Evolutionary conservation across 2,888 invertebrate genomes (phyloP).

Genomic region (Acanthacorydalis orientalis): DNA sequence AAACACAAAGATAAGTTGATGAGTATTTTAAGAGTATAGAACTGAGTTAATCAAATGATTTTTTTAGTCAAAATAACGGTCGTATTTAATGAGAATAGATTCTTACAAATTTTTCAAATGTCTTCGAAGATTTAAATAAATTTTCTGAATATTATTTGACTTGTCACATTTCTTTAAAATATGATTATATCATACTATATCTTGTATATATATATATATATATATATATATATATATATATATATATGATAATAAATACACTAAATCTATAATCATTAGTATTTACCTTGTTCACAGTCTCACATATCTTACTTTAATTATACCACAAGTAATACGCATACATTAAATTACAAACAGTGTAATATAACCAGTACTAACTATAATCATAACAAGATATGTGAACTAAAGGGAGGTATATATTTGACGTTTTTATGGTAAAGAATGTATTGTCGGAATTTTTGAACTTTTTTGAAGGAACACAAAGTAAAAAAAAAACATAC

Average conservation of each 20-base stretch:
- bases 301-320: no score
- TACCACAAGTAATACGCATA: not conserved
- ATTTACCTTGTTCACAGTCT: no score
- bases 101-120: no score
- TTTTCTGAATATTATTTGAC: no score
- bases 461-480: not conserved
- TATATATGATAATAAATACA: not conserved
- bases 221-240: not conserved
- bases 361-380: not conserved
- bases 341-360: not conserved
- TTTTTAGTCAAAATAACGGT: no score
- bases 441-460: conserved; percentile 6
- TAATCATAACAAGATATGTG: not conserved
- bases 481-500: not conserved
- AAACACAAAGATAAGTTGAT: no score
- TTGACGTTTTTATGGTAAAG: conserved; percentile 6
- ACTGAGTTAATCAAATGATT: no score
- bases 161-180: no score
- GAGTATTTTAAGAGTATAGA: no score
- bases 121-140: no score
- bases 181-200: not conserved
- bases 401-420: not conserved
- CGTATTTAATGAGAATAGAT: no score
- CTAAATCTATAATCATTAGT: not conserved
- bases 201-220: not conserved